phyloP scores from a whole-genome alignment of 1,140 invertebrate species.

The Harpegnathos saltator region DNA sequence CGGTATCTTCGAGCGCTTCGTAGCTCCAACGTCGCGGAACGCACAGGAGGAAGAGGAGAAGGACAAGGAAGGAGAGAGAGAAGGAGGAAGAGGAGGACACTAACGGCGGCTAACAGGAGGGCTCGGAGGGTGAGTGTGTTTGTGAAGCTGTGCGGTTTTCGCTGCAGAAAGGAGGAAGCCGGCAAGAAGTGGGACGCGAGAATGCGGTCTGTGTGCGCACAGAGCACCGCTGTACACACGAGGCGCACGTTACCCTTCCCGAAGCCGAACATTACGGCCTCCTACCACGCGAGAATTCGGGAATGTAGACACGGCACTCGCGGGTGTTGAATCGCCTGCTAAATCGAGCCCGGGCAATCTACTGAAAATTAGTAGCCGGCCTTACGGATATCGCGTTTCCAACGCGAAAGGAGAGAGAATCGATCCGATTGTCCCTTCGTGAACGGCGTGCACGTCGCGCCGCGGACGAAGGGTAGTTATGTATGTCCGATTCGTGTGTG shows the following conservation, averaged over 20 bases:
- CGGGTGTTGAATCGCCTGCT: slow-evolving; percentile 54
- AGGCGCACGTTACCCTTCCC: slow-evolving; percentile 61
- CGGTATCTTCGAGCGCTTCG: slow-evolving; percentile 16
- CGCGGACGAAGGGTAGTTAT: slow-evolving; percentile 10
- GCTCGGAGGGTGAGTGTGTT: neutral
- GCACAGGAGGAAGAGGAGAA: neutral
- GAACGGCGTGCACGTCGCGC: slow-evolving; percentile 22
- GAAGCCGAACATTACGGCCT: slow-evolving; percentile 70
- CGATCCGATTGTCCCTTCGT: slow-evolving; percentile 42
- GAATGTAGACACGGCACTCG: slow-evolving; percentile 58
- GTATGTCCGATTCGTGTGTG: slow-evolving; percentile 32
- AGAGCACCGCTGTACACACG: slow-evolving; percentile 60
- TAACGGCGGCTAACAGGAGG: slow-evolving; percentile 14
- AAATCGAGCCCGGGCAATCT: slow-evolving; percentile 62
- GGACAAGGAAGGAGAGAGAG: no score
- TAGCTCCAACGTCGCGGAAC: neutral
- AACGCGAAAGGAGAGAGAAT: neutral
- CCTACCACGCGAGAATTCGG: slow-evolving; percentile 72
- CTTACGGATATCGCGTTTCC: slow-evolving; percentile 49
- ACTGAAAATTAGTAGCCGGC: slow-evolving; percentile 64
- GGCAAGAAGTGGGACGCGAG: slow-evolving; percentile 68
- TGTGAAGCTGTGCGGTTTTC: slow-evolving; percentile 45
- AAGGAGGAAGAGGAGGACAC: slow-evolving; percentile 9
- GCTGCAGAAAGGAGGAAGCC: slow-evolving; percentile 57
- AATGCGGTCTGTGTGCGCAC: slow-evolving; percentile 66